A percentile compares a stretch with the other conserved stretches of the same genome.
Evolutionary conservation across 1,140 invertebrate genomes (phyloP).

Genomic region (Copidosoma floridanum): DNA sequence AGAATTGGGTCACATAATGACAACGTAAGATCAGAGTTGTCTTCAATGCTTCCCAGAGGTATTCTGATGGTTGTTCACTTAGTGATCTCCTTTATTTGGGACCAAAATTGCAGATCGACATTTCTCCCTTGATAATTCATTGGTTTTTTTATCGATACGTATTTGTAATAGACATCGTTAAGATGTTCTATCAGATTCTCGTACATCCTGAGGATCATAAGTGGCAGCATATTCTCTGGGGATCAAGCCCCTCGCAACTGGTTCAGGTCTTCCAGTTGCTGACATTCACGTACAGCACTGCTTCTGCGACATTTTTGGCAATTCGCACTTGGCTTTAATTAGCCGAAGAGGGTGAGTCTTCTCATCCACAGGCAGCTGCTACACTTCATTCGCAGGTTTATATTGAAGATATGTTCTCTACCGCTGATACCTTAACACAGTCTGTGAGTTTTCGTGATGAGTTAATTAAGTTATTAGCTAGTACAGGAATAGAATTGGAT

Average conservation of each 20-base stretch:
- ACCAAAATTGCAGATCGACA: too few species aligned
- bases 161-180: too few species aligned
- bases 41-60: too few species aligned
- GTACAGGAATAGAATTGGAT: not conserved
- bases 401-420: not conserved
- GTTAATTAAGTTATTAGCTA: not conserved
- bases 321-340: not conserved
- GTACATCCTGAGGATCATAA: constrained; percentile 26
- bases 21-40: too few species aligned
- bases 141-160: too few species aligned
- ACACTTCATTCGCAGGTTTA: not conserved
- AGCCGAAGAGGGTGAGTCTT: not conserved
- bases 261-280: constrained; percentile 29
- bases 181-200: too few species aligned
- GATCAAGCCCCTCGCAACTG: not conserved
- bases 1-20: too few species aligned
- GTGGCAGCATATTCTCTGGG: constrained; percentile 43
- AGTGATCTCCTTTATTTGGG: too few species aligned
- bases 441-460: not conserved
- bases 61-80: too few species aligned
- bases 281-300: constrained; percentile 46
- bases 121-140: too few species aligned
- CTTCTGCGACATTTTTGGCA: constrained; percentile 35
- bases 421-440: not conserved
- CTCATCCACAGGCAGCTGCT: not conserved